Base-by-base conservation (phyloP, 2,888 invertebrate species). In the Incurvaria masculella region DNA sequence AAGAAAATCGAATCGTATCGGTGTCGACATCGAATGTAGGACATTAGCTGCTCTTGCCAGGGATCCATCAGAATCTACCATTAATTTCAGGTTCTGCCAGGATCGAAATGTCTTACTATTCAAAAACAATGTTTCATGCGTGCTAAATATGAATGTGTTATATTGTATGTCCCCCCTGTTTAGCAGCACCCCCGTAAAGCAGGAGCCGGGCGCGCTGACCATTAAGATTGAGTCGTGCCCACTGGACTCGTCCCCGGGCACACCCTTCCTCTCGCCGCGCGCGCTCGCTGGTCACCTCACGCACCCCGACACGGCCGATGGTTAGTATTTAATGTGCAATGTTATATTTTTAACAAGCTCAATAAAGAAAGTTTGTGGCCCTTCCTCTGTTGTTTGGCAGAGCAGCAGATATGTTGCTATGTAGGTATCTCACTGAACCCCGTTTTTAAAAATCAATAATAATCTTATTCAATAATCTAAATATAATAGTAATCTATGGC, bases 151-250 rank as follows among this genome's bases (percentile, higher is more conserved):
- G 16, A 16, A 6, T 41, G 6, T 6, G 16, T 41, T 42, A 42
- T 19, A 17, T 8, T 42, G 17, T 8, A 20, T 17, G 42, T 14
- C 4, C 20, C 4, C n/a, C 6, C 14, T 42, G 20, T 42, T 21
- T 51, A 49, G 1, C 59, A 73, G 76, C 51, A 75, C 75, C 42
- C 75, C 76, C 1, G 65, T 78, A 48, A 78, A 78, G 56, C 70
- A 69, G 21, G 78, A 78, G 63, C 66, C 67, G 26, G 57, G 52
- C 26, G 51, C 52, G 46, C 49, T 54, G 50, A 44, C 51, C 52
- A 47, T 49, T 46, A 45, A 50, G 45, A 21, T 45, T 39, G 48
- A 53, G 38, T 45, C 56, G 48, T 57, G 57, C 44, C 51, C 57
- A 21, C 21, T 26, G 14, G 21, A 19, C 59, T 64, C 66, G 68